Base-by-base conservation (phyloP, 2,113 vertebrate genomes). In the Tautogolabrus adspersus region DNA sequence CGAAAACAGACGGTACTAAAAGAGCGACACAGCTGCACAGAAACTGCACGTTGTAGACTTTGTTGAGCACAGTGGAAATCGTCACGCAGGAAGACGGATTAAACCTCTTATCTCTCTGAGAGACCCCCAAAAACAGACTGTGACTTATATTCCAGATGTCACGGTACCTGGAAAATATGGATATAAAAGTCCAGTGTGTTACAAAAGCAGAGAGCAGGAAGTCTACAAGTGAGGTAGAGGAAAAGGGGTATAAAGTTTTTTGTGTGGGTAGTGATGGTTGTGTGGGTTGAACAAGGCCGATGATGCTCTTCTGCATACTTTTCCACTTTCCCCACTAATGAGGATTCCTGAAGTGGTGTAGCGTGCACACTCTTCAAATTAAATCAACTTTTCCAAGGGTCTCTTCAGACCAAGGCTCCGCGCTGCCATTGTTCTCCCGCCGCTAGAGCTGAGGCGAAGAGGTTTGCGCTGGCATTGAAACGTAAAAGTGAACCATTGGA, bases 321-420 rank as follows among this genome's bases (percentile, higher is more conserved):
- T 6, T 51, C 57, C 49, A 44, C 68, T 61, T 59, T 22, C 16
- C 68, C 66, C 21, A 11, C 18, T 72, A 63, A 72, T 23, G 42
- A 81, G 70, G 56, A 58, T 0, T 4, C 59, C 37, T 87, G 66
- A 82, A 91, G 88, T 87, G 86, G 82, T 77, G 67, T 81, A 79
- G 80, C n/a, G 37, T 22, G 68, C 75, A 62, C 56, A 57, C 66
- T 64, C 75, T 77, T 80, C 72, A 77, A 38, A 77, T 84, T 63
- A 87, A 91, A 87, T 84, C 67, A 74, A 71, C 75, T 72, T 79
- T 79, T 74, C 62, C n/a, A 69, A 84, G 76, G 61, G 78, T 82
- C 78, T 87, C 83, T 83, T 87, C 66, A 89, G 75, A 66, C 69
- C 88, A 86, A 90, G 88, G 79, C 81, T 79, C 66, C 13, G 22